phyloP scores from a whole-genome alignment of 2,888 invertebrate species.

The Heliconius aoede region DNA sequence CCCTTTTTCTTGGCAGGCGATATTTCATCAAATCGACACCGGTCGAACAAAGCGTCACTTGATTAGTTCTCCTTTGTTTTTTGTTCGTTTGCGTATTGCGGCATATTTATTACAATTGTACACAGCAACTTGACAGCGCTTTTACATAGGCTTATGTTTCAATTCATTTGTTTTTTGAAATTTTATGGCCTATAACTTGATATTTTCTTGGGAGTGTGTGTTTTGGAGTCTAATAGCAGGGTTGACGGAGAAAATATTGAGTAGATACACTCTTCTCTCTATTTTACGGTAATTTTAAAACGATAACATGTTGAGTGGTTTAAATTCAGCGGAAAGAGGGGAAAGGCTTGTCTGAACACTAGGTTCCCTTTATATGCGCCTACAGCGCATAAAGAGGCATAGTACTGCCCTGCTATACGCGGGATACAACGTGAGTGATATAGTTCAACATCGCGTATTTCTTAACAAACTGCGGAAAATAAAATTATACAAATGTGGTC shows the following conservation, averaged over 20 bases:
- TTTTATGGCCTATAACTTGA: constrained; percentile 5
- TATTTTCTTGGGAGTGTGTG: not conserved
- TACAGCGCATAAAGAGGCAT: no score
- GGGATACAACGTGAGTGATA: no score
- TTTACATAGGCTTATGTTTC: constrained; percentile 19
- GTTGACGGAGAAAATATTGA: no score
- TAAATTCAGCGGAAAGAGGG: no score
- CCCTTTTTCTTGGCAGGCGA: constrained; percentile 42
- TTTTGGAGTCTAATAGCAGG: not conserved
- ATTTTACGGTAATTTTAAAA: not conserved
- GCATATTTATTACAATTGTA: constrained; percentile 30
- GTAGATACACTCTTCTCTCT: not conserved
- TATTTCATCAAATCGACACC: constrained; percentile 56
- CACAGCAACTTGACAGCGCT: constrained; percentile 13
- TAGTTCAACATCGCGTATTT: not conserved
- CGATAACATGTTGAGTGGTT: not conserved
- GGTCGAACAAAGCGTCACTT: constrained; percentile 46
- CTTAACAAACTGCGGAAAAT: not conserved
- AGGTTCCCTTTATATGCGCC: no score
- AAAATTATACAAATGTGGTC: no score
- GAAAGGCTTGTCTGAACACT: no score
- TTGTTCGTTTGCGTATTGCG: constrained; percentile 25
- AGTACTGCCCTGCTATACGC: no score
- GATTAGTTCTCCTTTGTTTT: constrained; percentile 39
- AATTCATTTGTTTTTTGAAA: constrained; percentile 4